Conservation (phyloP, 1,140 invertebrate genomes). For the Melanaphis sacchari region DNA sequence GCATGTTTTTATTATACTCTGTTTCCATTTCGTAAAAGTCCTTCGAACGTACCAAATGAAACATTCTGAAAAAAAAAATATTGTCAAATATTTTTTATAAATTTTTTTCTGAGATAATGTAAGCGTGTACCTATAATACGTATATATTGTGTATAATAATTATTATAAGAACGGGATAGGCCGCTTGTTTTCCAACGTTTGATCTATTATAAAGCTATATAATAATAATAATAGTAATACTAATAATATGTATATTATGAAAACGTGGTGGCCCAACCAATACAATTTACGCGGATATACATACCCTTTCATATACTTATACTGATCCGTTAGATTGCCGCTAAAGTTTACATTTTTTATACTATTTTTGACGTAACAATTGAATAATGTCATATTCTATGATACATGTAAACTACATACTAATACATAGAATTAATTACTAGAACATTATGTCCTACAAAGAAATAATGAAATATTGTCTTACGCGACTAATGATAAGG, state of each 20-base stretch:
- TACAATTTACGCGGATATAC: neutral
- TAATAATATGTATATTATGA: neutral
- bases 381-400: neutral
- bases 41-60: slow-evolving; percentile 57
- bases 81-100: neutral
- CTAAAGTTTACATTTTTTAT: neutral
- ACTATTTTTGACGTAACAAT: neutral
- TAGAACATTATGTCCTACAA: neutral
- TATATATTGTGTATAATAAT: too few relatives aligned
- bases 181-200: neutral
- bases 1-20: slow-evolving; percentile 62
- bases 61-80: slow-evolving; percentile 58
- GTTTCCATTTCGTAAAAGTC: slow-evolving; percentile 60
- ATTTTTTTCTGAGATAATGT: neutral
- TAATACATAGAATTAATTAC: neutral
- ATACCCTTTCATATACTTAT: neutral
- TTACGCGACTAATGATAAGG: slow-evolving; percentile 47
- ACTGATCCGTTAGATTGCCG: neutral
- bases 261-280: neutral
- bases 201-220: neutral
- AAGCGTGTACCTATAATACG: neutral
- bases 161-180: neutral
- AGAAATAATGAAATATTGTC: slow-evolving; percentile 17
- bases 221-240: neutral
- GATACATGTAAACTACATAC: too few relatives aligned